A percentile compares a stretch with the other conserved stretches of the same genome.
Conservation (phyloP, 1,140 invertebrate genomes). For the Bilobella aurantiaca region DNA sequence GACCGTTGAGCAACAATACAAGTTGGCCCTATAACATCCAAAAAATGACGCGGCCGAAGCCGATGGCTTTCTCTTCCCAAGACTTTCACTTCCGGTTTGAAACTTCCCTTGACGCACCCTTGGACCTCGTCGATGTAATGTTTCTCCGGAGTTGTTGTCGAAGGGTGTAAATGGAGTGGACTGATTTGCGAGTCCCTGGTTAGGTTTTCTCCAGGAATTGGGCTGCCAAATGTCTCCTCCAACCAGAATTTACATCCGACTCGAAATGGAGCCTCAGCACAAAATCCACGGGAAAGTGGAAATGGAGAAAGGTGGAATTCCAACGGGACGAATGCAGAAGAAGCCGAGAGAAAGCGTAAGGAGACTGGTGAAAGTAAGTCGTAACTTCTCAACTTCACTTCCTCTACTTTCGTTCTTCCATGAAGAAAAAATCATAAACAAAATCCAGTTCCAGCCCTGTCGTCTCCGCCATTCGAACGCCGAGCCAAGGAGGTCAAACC, state of each 20-base stretch:
- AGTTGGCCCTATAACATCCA: too few relatives aligned
- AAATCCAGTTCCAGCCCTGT: neutral
- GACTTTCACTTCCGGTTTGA: too few relatives aligned
- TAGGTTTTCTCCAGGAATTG: constrained; percentile 16
- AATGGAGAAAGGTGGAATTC: neutral
- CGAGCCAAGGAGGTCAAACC: neutral
- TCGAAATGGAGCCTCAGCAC: neutral
- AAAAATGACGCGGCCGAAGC: too few relatives aligned
- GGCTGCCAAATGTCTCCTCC: constrained; percentile 2
- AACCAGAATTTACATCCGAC: neutral
- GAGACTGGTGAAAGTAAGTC: neutral
- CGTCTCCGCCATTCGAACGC: neutral
- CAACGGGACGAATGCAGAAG: neutral
- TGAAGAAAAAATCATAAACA: neutral
- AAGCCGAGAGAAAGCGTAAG: neutral
- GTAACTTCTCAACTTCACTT: constrained; percentile 16
- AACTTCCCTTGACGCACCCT: too few relatives aligned
- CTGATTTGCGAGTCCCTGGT: constrained; percentile 32
- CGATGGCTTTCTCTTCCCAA: too few relatives aligned
- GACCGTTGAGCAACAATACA: too few relatives aligned
- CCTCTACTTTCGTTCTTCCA: neutral
- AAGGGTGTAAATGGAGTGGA: constrained; percentile 10
- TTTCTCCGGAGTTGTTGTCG: neutral
- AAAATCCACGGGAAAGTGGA: neutral
- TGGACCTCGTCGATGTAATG: too few relatives aligned